Evolutionary conservation across 1,140 invertebrate genomes (phyloP).

Genomic region (Bombyx mandarina): DNA sequence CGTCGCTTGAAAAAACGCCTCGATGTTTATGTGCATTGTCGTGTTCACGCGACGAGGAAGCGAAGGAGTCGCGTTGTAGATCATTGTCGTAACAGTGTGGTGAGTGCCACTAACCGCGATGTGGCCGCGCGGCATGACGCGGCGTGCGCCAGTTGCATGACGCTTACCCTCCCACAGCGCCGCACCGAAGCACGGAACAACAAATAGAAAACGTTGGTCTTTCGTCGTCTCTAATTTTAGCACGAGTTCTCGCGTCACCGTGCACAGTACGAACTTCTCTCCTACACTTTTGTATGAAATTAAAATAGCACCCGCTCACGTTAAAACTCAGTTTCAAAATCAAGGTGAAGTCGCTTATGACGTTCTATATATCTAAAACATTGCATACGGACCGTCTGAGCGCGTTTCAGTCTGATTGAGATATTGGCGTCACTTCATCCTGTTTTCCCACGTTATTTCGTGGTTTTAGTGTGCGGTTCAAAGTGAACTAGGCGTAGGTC

Average conservation of each 20-base stretch:
- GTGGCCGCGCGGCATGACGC: constrained; percentile 20
- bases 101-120: constrained; percentile 52
- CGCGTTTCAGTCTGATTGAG: constrained; percentile 20
- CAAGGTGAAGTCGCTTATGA: constrained; percentile 63
- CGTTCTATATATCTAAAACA: constrained; percentile 48
- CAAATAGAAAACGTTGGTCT: constrained; percentile 4
- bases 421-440: constrained; percentile 37
- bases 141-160: constrained; percentile 25
- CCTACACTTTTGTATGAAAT: constrained; percentile 53
- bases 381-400: constrained; percentile 35
- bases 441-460: constrained; percentile 26
- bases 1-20: constrained; percentile 49
- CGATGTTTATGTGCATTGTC: constrained; percentile 62
- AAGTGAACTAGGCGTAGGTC: constrained; percentile 12
- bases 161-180: constrained; percentile 15
- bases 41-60: constrained; percentile 34
- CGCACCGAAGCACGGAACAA: constrained; percentile 4
- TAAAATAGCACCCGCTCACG: constrained; percentile 58
- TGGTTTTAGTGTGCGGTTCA: constrained; percentile 5
- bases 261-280: constrained; percentile 57
- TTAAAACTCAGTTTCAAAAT: constrained; percentile 63
- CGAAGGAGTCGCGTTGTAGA: constrained; percentile 32
- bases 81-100: constrained; percentile 53
- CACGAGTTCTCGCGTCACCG: constrained; percentile 19
- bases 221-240: constrained; percentile 27